Base-by-base conservation (phyloP, 2,797 vertebrate species). In the Gastrophryne carolinensis region DNA sequence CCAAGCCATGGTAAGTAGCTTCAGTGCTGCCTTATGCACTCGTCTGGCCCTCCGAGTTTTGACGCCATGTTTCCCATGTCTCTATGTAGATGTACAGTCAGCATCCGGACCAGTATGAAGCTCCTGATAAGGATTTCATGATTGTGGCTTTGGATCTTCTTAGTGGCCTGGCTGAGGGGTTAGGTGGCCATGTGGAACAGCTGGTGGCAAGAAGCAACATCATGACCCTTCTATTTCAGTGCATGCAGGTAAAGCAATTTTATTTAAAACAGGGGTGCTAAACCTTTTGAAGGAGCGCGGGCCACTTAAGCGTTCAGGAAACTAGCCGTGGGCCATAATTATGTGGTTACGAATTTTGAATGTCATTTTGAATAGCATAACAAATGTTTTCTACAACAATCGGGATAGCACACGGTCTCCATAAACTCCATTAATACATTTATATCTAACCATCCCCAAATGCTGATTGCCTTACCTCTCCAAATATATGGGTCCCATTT, bases 121-220 rank as follows among this genome's bases (percentile, higher is more conserved):
- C 96, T 2, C 96, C 96, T 0, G 96, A 97, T 82, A 98, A 98
- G 75, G 96, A 98, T 78, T 98, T 98, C 83, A 98, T 98, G 96
- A 98, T 98, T 0, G 96, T 98, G 79, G 96, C 96, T 0, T 81
- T 98, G 82, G 96, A 98, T 77, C 87, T 98, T 76, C 87, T 98
- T 26, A 98, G 96, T 0, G 96, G 96, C 1, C 81, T 98, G 83
- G 95, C 96, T 0, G 96, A 98, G 84, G 96, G 95, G 2, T 88
- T 96, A 0, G 96, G 94, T 0, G 92, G 91, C n/a, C 92, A 96
- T 0, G 94, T 96, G 79, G 95, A 96, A 60, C 93, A 94, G 29
- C 85, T 98, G 44, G 95, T 97, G 56, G 93, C 94, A 7, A 91
- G 95, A 3, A 97, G 95, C 85, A 97, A 97, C 86, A 93, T 97